Evolutionary conservation across 2,797 vertebrate species (phyloP).

Genomic region (Lagodon rhomboides): DNA sequence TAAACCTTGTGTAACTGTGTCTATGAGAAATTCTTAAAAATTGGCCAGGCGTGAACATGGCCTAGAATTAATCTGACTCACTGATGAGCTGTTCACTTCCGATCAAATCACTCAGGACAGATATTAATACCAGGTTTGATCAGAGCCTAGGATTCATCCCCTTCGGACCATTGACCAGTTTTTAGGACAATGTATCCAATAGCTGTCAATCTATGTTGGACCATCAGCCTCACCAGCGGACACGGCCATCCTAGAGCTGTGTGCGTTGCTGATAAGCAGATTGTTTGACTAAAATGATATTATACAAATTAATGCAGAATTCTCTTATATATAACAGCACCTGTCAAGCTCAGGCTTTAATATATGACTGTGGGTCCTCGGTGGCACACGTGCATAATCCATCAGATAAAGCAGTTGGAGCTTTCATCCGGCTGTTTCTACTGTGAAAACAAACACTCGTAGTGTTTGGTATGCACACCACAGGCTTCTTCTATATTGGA

Average conservation of each 20-base stretch:
- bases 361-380: not conserved
- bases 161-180: not conserved
- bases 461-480: conserved; percentile 12
- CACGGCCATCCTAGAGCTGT: not conserved
- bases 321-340: not conserved
- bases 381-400: conserved; percentile 8
- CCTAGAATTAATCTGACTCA: too few relatives aligned
- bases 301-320: not conserved
- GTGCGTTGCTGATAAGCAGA: not conserved
- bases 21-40: too few relatives aligned
- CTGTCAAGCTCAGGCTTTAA: conserved; percentile 10
- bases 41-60: too few relatives aligned
- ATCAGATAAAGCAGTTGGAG: conserved; percentile 3
- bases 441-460: not conserved
- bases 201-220: not conserved
- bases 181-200: not conserved
- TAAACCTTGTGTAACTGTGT: too few relatives aligned
- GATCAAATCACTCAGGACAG: too few relatives aligned
- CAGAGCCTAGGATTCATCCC: not conserved
- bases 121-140: too few relatives aligned
- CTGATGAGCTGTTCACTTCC: too few relatives aligned
- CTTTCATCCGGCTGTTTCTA: not conserved
- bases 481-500: not conserved
- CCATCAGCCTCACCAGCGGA: too few relatives aligned
- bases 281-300: not conserved